Evolutionary conservation across 1,140 invertebrate species (phyloP).

Genomic region (Orchesella cincta): DNA sequence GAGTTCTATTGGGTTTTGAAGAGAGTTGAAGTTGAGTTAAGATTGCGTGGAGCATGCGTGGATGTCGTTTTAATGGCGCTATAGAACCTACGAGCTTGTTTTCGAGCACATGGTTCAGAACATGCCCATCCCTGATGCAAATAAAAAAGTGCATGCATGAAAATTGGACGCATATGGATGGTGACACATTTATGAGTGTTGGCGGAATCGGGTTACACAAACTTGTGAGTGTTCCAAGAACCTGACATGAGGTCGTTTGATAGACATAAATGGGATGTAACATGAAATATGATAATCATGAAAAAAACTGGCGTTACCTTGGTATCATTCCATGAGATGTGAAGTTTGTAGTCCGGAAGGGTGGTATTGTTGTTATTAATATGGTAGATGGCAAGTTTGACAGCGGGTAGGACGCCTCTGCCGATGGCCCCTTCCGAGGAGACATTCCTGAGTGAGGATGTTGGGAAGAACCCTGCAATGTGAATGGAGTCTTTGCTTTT

Average conservation of each 20-base stretch:
- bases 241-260: background rate
- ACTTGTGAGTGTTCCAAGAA: background rate
- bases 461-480: conserved; percentile 87
- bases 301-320: conserved; percentile 65
- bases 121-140: too few relatives aligned
- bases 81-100: too few relatives aligned
- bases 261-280: background rate
- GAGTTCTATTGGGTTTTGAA: too few relatives aligned
- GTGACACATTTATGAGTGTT: background rate
- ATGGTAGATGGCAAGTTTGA: conserved; percentile 85
- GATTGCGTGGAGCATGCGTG: too few relatives aligned
- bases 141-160: background rate
- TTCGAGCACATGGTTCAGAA: too few relatives aligned
- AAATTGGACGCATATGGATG: too few relatives aligned
- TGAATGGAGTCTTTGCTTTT: conserved; percentile 70
- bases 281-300: background rate
- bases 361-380: conserved; percentile 85
- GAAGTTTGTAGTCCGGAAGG: conserved; percentile 80
- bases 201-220: background rate
- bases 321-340: conserved; percentile 94
- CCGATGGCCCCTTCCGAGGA: conserved; percentile 68
- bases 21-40: too few relatives aligned
- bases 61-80: too few relatives aligned
- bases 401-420: conserved; percentile 88
- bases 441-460: conserved; percentile 65